Evolutionary conservation across 2,888 invertebrate genomes (phyloP).

Genomic region (Smittia aterrima): DNA sequence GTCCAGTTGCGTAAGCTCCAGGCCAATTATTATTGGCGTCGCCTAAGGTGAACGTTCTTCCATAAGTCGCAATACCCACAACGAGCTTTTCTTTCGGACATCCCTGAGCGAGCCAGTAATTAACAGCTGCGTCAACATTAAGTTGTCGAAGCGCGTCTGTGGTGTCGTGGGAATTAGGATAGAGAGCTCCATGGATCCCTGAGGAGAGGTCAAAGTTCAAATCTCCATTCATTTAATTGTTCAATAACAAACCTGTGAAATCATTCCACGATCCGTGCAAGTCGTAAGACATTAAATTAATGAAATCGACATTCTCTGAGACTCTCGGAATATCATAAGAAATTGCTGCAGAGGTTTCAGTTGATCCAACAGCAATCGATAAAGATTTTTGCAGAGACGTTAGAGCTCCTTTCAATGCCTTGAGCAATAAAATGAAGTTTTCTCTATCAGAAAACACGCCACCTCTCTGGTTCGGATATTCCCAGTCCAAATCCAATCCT

Average conservation of each 20-base stretch:
- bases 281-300: slow-evolving; percentile 19
- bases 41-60: slow-evolving; percentile 59
- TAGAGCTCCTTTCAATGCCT: background rate
- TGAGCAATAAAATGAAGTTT: background rate
- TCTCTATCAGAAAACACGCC: background rate
- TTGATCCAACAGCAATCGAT: slow-evolving; percentile 13
- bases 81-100: slow-evolving; percentile 60
- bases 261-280: background rate
- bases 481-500: slow-evolving; percentile 60
- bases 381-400: background rate
- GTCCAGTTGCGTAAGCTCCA: slow-evolving; percentile 57
- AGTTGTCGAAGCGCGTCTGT: background rate
- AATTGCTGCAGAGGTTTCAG: background rate
- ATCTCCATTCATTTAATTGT: background rate
- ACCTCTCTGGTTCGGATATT: slow-evolving; percentile 56
- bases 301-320: background rate
- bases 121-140: slow-evolving; percentile 46
- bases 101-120: slow-evolving; percentile 58
- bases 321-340: slow-evolving; percentile 4
- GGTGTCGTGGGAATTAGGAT: background rate
- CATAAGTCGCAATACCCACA: slow-evolving; percentile 65
- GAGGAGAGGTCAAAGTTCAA: background rate
- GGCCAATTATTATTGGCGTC: slow-evolving; percentile 51
- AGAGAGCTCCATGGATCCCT: slow-evolving; percentile 11
- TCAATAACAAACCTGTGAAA: background rate